Conservation (phyloP, 2,113 vertebrate species). For the Pavo muticus region DNA sequence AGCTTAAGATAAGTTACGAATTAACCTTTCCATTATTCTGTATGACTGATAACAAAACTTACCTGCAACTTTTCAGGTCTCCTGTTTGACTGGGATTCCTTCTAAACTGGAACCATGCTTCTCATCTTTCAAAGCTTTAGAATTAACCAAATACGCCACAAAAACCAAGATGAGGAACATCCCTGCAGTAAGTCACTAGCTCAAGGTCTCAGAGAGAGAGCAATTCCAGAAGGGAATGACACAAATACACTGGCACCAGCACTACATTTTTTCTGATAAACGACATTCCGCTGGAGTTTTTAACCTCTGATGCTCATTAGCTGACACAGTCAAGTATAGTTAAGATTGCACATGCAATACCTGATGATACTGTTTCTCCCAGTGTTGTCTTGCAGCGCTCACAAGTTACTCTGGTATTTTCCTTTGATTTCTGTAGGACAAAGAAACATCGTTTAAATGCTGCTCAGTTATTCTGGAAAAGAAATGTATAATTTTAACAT, state of each 20-base stretch:
- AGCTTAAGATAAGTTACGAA: not conserved
- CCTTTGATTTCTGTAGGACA: slow-evolving; percentile 84
- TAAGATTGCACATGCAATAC: slow-evolving; percentile 75
- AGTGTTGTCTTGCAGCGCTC: slow-evolving; percentile 87
- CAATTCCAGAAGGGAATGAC: not conserved
- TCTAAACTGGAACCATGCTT: not conserved
- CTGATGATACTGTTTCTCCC: slow-evolving; percentile 88
- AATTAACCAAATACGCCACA: not conserved
- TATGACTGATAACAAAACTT: not conserved
- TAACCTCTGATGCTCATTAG: not conserved
- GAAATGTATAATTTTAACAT: slow-evolving; percentile 60
- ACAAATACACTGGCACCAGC: not conserved
- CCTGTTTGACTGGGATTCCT: not conserved
- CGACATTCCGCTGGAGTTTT: not conserved
- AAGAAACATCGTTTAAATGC: slow-evolving; percentile 79
- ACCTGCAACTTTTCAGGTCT: not conserved
- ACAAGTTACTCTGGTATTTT: slow-evolving; percentile 85
- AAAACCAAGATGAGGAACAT: not conserved
- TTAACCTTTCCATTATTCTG: not conserved
- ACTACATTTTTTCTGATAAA: not conserved
- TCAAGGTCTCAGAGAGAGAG: not conserved
- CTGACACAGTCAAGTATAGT: not conserved
- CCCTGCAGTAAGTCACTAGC: not conserved
- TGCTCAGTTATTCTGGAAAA: slow-evolving; percentile 69
- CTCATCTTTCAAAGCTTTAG: not conserved